phyloP scores from a whole-genome alignment of 2,888 invertebrate genomes.

The Oligia latruncula region DNA sequence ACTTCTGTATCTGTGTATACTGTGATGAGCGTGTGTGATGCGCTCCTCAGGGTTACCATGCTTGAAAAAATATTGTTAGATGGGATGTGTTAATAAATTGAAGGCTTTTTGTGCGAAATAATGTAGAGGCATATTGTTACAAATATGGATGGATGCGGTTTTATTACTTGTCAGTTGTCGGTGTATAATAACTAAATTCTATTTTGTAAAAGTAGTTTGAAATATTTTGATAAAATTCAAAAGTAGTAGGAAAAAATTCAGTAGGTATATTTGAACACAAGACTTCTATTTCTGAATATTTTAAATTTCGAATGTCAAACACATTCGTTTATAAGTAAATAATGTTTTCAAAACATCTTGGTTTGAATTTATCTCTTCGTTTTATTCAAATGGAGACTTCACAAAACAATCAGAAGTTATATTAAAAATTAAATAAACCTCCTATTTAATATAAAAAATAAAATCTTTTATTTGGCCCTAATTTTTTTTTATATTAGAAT shows the following conservation, averaged over 20 bases:
- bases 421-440: background rate
- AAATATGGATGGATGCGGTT: constrained; percentile 1
- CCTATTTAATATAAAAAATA: background rate
- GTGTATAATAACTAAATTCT: background rate
- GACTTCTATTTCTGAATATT: background rate
- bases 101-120: constrained; percentile 19
- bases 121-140: constrained; percentile 9
- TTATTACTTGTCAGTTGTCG: constrained; percentile 1
- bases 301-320: background rate
- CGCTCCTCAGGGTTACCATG: constrained; percentile 23
- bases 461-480: background rate
- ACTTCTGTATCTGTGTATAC: constrained; percentile 8
- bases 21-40: background rate
- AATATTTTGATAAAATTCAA: background rate
- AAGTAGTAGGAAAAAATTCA: background rate
- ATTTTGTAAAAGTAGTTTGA: background rate
- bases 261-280: background rate
- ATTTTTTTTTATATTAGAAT: background rate
- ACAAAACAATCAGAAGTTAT: background rate
- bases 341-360: background rate
- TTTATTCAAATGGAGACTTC: background rate
- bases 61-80: constrained; percentile 29
- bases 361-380: background rate
- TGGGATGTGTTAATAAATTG: constrained; percentile 39
- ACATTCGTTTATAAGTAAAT: background rate